Evolutionary conservation across 35 echinoderm and acorn worm genomes (phyloP).

Genomic region (Apostichopus japonicus): DNA sequence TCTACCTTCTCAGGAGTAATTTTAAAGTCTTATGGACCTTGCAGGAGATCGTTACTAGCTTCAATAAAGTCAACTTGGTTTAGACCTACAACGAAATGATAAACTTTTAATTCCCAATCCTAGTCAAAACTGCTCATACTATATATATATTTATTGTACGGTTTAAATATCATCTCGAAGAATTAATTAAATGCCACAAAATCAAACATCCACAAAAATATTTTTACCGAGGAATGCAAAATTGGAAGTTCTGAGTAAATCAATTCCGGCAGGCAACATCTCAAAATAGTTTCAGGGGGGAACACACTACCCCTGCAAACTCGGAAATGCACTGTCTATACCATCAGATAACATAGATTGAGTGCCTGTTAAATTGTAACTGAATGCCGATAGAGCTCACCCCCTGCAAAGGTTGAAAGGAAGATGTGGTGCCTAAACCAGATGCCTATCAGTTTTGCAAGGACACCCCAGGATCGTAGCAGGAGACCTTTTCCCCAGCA

Average conservation of each 20-base stretch:
- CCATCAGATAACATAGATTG: conserved; percentile 47
- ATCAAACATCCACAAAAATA: not conserved
- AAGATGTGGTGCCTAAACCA: not conserved
- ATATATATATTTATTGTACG: not conserved
- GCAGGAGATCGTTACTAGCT: too few relatives aligned
- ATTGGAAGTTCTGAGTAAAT: not conserved
- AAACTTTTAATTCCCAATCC: too few relatives aligned
- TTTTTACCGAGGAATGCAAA: not conserved
- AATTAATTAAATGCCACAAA: not conserved
- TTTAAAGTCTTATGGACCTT: too few relatives aligned
- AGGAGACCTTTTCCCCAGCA: conserved; percentile 8
- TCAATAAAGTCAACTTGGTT: too few relatives aligned
- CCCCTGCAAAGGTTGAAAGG: conserved; percentile 41
- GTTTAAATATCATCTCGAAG: not conserved
- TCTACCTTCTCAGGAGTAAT: too few relatives aligned
- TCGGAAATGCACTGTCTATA: conserved; percentile 32
- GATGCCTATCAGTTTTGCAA: conserved; percentile 32
- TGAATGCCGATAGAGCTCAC: not conserved
- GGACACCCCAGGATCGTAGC: conserved; percentile 13
- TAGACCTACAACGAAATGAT: too few relatives aligned
- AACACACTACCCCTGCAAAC: not conserved
- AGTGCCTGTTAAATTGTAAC: conserved; percentile 53
- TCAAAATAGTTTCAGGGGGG: conserved; percentile 19
- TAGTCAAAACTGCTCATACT: too few relatives aligned
- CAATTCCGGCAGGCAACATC: conserved; percentile 4